Evolutionary conservation across 2,113 vertebrate species (phyloP).

Genomic region (Sander vitreus): DNA sequence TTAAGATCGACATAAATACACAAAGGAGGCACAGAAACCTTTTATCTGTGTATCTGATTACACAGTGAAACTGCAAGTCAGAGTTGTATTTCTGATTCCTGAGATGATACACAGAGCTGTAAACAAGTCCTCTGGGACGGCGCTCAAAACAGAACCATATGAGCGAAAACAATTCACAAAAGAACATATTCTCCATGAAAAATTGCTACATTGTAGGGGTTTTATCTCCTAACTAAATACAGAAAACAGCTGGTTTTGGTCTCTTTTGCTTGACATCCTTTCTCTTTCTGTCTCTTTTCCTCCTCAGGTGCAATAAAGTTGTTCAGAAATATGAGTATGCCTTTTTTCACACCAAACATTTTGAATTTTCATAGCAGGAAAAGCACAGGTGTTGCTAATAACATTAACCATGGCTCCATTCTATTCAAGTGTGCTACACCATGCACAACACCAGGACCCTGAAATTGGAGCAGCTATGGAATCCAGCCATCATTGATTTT

Average conservation of each 20-base stretch:
- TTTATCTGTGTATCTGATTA: constrained; percentile 49
- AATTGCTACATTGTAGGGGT: constrained; percentile 61
- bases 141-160: constrained; percentile 63
- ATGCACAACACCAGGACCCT: background rate
- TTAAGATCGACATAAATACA: constrained; percentile 51
- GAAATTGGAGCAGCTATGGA: background rate
- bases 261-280: constrained; percentile 23
- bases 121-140: constrained; percentile 71
- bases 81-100: constrained; percentile 58
- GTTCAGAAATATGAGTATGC: constrained; percentile 15
- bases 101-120: constrained; percentile 69
- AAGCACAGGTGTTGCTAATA: constrained; percentile 11
- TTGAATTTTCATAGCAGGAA: background rate
- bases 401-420: constrained; percentile 6
- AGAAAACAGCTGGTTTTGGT: constrained; percentile 72
- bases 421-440: constrained; percentile 1
- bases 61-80: constrained; percentile 39
- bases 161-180: constrained; percentile 73
- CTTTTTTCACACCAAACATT: background rate
- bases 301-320: constrained; percentile 49
- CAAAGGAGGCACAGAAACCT: constrained; percentile 44
- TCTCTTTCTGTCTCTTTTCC: constrained; percentile 17
- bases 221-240: constrained; percentile 58
- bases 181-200: constrained; percentile 67
- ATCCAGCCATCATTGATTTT: constrained; percentile 3